Conservation (phyloP, 2,113 vertebrate species). For the Osmerus eperlanus region DNA sequence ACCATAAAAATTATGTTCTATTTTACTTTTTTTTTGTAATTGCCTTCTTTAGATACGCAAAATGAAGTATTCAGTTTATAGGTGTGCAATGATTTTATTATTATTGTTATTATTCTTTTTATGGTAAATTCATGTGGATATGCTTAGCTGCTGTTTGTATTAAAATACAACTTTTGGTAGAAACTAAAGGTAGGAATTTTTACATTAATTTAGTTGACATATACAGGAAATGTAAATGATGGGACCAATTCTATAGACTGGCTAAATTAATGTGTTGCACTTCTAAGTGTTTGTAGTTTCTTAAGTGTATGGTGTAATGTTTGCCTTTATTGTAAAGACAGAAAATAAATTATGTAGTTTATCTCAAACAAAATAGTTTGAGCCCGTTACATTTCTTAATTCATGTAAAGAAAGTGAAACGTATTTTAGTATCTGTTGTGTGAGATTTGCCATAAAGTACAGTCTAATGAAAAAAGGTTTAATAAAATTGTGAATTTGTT, state of each 20-base stretch:
- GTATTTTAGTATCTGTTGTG: constrained; percentile 49
- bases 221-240: constrained; percentile 30
- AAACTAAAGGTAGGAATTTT: neutral
- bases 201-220: neutral
- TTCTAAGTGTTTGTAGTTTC: constrained; percentile 45
- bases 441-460: constrained; percentile 9
- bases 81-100: constrained; percentile 66
- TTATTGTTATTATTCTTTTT: constrained; percentile 70
- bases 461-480: neutral
- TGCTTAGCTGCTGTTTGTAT: constrained; percentile 59
- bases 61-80: constrained; percentile 68
- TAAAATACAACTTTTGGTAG: constrained; percentile 34
- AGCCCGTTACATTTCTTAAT: constrained; percentile 70
- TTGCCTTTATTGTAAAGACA: neutral
- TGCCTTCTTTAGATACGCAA: constrained; percentile 74
- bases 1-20: constrained; percentile 64
- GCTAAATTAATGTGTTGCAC: constrained; percentile 60
- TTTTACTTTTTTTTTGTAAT: constrained; percentile 78
- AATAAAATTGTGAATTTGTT: neutral
- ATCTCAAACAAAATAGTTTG: constrained; percentile 26
- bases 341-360: constrained; percentile 49
- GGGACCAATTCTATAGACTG: constrained; percentile 62
- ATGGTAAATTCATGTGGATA: constrained; percentile 68
- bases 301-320: constrained; percentile 33
- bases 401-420: constrained; percentile 72